Percentiles rank a stretch among this genome's conserved stretches.
Evolutionary conservation across 2,888 invertebrate species (phyloP).

Genomic region (Amphipoea oculea): DNA sequence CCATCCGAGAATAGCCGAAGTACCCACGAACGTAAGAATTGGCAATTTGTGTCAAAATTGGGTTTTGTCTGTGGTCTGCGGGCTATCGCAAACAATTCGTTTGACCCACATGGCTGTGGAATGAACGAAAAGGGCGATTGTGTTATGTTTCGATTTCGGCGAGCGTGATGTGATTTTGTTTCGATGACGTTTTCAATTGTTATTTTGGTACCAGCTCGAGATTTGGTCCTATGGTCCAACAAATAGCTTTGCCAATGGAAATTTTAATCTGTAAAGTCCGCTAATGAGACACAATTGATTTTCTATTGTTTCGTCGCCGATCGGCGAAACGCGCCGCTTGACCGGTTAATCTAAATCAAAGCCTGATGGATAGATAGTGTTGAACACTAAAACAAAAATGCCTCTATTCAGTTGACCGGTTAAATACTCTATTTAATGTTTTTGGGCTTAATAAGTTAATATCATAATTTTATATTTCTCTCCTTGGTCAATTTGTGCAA

Average conservation of each 20-base stretch:
- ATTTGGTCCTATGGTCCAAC: neutral
- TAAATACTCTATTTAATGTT: neutral
- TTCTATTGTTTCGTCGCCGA: too few relatives aligned
- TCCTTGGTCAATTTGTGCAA: neutral
- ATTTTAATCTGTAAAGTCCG: neutral
- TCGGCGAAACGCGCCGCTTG: too few relatives aligned
- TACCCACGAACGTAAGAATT: constrained; percentile 22
- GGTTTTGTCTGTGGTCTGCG: constrained; percentile 7
- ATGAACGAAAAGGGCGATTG: constrained; percentile 1
- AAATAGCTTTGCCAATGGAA: neutral
- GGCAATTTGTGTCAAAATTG: constrained; percentile 46
- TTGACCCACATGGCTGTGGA: constrained; percentile 4
- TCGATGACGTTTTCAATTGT: neutral
- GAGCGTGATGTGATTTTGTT: constrained; percentile 7
- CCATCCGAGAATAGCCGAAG: constrained; percentile 12
- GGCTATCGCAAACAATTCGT: constrained; percentile 9
- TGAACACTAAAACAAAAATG: neutral
- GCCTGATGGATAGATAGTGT: neutral
- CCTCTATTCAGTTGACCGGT: neutral
- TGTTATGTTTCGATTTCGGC: constrained; percentile 22
- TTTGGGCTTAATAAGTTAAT: neutral
- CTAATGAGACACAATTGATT: too few relatives aligned
- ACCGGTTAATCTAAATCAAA: too few relatives aligned
- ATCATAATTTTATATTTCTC: neutral
- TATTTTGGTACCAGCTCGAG: neutral